Evolutionary conservation across 2,113 vertebrate genomes (phyloP).

Genomic region (Gallinago jamesoni): DNA sequence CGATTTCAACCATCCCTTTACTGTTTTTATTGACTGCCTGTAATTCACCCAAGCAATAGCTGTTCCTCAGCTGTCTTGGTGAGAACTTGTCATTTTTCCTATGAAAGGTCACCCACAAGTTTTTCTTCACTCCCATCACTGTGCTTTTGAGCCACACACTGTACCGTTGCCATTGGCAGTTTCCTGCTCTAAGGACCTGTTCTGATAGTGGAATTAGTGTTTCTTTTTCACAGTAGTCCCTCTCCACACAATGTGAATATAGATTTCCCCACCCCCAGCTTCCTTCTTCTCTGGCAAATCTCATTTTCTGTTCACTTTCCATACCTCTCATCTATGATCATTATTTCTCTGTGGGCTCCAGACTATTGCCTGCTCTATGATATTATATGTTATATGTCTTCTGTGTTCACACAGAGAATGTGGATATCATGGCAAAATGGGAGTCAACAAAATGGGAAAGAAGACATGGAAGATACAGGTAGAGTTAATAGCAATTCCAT

Average conservation of each 20-base stretch:
- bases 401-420: neutral
- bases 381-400: neutral
- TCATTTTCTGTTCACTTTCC: neutral
- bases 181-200: neutral
- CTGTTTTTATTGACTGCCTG: neutral
- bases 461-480: neutral
- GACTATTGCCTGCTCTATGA: accelerated
- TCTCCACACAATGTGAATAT: neutral
- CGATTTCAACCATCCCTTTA: neutral
- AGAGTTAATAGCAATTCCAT: neutral
- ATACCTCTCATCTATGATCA: neutral
- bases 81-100: neutral
- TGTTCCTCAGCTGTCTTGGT: neutral
- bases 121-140: neutral
- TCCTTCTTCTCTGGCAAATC: accelerated
- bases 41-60: neutral
- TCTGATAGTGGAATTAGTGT: neutral
- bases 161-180: neutral
- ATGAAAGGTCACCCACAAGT: neutral
- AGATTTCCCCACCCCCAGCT: neutral
- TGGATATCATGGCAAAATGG: neutral
- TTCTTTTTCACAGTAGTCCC: neutral
- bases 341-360: neutral
- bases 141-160: neutral
- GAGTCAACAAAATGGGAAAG: neutral